These are phyloP conservation scores for Anagyrus pseudococci DNA, from an alignment of 2,888 invertebrate genomes.

Conservation along the genomic window DNA sequence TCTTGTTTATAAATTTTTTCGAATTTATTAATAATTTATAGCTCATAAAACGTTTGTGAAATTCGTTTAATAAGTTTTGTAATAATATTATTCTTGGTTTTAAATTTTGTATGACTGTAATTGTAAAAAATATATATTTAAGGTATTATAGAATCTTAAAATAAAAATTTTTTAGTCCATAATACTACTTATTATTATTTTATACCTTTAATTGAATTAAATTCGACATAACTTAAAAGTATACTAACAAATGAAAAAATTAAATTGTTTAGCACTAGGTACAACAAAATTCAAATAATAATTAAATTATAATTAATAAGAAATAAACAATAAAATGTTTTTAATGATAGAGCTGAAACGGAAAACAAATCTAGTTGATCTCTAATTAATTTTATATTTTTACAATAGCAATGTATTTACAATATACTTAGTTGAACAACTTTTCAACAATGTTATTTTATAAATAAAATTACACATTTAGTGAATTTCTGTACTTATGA, in stretches of 20 bases:
- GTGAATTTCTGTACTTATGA: too few species aligned
- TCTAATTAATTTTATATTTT: conserved; percentile 18
- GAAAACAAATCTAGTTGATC: neutral
- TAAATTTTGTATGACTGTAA: conserved; percentile 24
- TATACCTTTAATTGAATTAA: neutral
- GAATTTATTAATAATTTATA: neutral
- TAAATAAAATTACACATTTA: conserved; percentile 6
- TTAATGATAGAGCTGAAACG: neutral
- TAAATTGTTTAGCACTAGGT: too few species aligned
- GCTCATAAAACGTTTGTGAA: too few species aligned
- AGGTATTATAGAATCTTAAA: conserved; percentile 20
- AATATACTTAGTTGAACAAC: conserved; percentile 10
- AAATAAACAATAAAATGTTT: neutral
- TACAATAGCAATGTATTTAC: conserved; percentile 27
- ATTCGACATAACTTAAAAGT: neutral
- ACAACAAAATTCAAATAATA: too few species aligned
- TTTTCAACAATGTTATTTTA: conserved; percentile 1
- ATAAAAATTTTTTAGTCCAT: conserved; percentile 36
- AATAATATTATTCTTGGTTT: neutral
- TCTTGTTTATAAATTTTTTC: neutral
- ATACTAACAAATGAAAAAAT: too few species aligned
- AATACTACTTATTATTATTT: conserved; percentile 23
- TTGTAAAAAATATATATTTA: conserved; percentile 29
- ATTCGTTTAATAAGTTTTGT: too few species aligned
- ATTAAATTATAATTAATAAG: too few species aligned